Evolutionary conservation across 2,888 invertebrate species (phyloP).

Genomic region (Xanthorhoe designata): DNA sequence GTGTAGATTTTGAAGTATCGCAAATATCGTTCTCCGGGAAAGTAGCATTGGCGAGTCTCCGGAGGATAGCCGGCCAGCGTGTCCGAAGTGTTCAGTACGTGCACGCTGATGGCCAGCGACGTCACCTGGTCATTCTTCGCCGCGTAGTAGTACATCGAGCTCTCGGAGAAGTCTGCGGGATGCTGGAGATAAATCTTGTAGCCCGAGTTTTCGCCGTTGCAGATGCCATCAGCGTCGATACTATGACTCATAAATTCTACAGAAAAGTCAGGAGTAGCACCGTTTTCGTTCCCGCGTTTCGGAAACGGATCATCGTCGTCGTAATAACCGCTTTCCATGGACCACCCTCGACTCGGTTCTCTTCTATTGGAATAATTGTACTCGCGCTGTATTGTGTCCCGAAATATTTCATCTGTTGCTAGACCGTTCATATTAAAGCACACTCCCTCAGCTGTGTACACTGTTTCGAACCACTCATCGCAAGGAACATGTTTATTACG

Average conservation of each 20-base stretch:
- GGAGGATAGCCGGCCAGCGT: slow-evolving; percentile 46
- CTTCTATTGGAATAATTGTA: slow-evolving; percentile 46
- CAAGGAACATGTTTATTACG: neutral
- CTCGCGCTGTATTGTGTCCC: slow-evolving; percentile 42
- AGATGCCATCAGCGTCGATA: slow-evolving; percentile 43
- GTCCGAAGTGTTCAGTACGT: slow-evolving; percentile 51
- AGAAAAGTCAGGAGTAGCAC: slow-evolving; percentile 48
- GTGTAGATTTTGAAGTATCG: slow-evolving; percentile 62
- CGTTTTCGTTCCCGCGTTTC: slow-evolving; percentile 54
- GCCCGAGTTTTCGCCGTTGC: slow-evolving; percentile 16
- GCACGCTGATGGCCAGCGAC: slow-evolving; percentile 58
- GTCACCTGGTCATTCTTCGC: slow-evolving; percentile 50
- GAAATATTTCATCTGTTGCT: neutral
- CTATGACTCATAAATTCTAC: slow-evolving; percentile 41
- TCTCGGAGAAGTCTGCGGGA: slow-evolving; percentile 59
- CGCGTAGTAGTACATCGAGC: slow-evolving; percentile 38
- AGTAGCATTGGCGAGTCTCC: slow-evolving; percentile 62
- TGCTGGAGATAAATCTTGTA: slow-evolving; percentile 63
- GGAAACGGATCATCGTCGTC: slow-evolving; percentile 49
- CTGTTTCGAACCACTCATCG: slow-evolving; percentile 6
- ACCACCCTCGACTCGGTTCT: slow-evolving; percentile 47
- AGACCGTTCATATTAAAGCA: slow-evolving; percentile 1
- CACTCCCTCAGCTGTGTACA: slow-evolving; percentile 13
- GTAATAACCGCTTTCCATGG: slow-evolving; percentile 48
- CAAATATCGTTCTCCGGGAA: slow-evolving; percentile 41